phyloP scores from a whole-genome alignment of 2,888 invertebrate species.

The Chrysomela aeneicollis region DNA sequence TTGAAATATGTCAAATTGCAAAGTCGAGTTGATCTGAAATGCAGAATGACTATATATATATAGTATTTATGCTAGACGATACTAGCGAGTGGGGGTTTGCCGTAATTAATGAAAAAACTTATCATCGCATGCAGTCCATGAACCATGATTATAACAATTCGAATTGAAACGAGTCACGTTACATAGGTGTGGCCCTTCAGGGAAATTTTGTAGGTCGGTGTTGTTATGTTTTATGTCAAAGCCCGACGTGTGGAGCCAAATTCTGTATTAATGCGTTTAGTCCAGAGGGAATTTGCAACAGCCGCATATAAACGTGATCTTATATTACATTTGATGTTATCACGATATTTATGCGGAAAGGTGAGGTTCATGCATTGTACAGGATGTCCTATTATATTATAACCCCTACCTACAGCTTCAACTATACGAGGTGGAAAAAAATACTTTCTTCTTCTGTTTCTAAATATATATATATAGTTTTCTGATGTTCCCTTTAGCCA shows the following conservation, averaged over 20 bases:
- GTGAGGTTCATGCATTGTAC: too few species aligned
- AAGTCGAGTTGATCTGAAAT: too few species aligned
- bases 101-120: slow-evolving; percentile 3
- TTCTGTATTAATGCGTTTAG: background rate
- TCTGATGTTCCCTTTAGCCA: too few species aligned
- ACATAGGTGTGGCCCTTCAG: slow-evolving; percentile 46
- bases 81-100: background rate
- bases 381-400: too few species aligned
- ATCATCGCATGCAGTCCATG: background rate
- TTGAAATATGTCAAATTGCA: too few species aligned
- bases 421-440: too few species aligned
- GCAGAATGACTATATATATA: too few species aligned
- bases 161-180: slow-evolving; percentile 48
- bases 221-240: background rate
- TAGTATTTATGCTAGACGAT: too few species aligned
- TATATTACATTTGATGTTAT: background rate
- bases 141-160: slow-evolving; percentile 1
- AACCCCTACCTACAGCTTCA: too few species aligned
- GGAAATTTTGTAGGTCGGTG: slow-evolving; percentile 28
- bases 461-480: too few species aligned
- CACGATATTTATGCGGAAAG: too few species aligned
- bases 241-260: background rate
- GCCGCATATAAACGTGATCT: background rate
- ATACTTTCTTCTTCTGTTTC: too few species aligned
- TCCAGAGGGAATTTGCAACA: background rate